Percentiles rank a stretch among this genome's conserved stretches.
Evolutionary conservation across 2,113 vertebrate genomes (phyloP).

Genomic region (Lophura nycthemera): DNA sequence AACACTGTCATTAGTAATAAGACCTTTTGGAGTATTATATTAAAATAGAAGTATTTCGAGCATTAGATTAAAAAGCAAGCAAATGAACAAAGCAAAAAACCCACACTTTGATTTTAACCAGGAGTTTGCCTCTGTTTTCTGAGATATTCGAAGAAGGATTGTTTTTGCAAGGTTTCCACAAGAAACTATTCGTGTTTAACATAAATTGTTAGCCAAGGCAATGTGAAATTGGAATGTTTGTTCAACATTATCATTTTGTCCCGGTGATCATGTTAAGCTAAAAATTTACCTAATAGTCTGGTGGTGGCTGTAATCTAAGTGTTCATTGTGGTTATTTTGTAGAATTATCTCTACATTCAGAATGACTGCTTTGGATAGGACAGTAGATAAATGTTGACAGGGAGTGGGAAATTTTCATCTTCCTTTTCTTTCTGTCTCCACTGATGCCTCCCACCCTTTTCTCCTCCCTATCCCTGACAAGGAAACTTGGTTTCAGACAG

Average conservation of each 20-base stretch:
- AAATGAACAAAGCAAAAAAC: neutral
- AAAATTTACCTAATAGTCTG: neutral
- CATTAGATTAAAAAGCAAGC: neutral
- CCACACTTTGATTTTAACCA: neutral
- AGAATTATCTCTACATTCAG: neutral
- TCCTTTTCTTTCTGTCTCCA: neutral
- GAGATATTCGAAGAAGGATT: neutral
- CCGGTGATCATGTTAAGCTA: neutral
- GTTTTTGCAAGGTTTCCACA: slow-evolving; percentile 15
- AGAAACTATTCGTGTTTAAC: neutral
- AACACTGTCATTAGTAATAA: neutral
- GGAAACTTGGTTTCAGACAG: neutral
- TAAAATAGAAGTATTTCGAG: neutral
- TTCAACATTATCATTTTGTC: neutral
- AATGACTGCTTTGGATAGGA: neutral
- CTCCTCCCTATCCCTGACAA: neutral
- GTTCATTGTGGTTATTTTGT: neutral
- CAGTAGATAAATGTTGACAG: neutral
- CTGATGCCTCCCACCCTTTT: neutral
- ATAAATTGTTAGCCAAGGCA: neutral
- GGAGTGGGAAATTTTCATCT: neutral
- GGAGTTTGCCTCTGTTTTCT: neutral
- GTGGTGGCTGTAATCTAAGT: neutral
- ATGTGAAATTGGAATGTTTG: neutral
- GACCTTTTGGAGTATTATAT: neutral